These are phyloP conservation scores for Glaucomys volans DNA, from an alignment of 2,113 vertebrate species.

Conservation along the genomic window DNA sequence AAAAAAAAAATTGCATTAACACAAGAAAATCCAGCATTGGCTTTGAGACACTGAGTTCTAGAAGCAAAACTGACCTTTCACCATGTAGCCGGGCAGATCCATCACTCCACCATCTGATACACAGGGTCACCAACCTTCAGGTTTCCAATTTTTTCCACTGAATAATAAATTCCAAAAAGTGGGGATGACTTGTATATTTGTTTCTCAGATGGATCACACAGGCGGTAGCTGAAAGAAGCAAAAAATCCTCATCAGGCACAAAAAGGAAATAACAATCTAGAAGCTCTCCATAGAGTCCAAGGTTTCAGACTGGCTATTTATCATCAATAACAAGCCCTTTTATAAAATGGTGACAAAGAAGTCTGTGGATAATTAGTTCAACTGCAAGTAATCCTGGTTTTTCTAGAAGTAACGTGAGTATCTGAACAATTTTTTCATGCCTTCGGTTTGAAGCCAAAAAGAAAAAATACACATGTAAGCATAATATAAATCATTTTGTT, in stretches of 20 bases:
- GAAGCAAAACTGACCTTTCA: not conserved
- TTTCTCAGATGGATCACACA: slow-evolving; percentile 67
- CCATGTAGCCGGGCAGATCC: rapidly evolving
- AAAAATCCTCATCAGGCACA: not conserved
- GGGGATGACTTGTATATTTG: slow-evolving; percentile 61
- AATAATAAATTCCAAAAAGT: slow-evolving; percentile 72
- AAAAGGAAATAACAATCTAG: not conserved
- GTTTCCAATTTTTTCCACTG: slow-evolving; percentile 61
- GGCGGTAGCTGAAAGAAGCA: slow-evolving; percentile 74
- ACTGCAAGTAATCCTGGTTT: not conserved
- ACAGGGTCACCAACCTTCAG: slow-evolving; percentile 60
- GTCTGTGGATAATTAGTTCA: not conserved
- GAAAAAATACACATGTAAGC: not conserved
- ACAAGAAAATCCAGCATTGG: rapidly evolving
- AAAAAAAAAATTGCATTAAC: not conserved
- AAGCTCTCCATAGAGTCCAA: not conserved
- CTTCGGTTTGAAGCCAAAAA: not conserved
- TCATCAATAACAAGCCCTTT: not conserved
- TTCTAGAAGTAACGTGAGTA: not conserved
- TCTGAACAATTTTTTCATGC: not conserved
- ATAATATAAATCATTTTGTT: not conserved
- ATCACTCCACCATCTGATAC: slow-evolving; percentile 61
- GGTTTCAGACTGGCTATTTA: too few relatives aligned
- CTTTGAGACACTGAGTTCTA: not conserved
- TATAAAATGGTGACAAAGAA: not conserved